phyloP scores from a whole-genome alignment of 2,888 invertebrate species.

The Spodoptera picta region DNA sequence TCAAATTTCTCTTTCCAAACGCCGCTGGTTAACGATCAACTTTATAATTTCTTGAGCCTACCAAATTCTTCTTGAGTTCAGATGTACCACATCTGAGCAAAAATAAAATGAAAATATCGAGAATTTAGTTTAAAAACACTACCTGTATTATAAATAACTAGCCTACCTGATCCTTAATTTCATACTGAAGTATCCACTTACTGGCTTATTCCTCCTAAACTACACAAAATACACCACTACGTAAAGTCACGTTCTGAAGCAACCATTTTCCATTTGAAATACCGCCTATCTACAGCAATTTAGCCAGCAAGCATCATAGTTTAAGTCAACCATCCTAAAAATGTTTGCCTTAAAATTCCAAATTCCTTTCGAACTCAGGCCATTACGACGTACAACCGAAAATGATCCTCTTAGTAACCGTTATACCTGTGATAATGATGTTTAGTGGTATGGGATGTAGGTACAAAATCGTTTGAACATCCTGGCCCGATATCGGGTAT shows the following conservation, averaged over 20 bases:
- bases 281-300: conserved; percentile 12
- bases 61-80: too few relatives aligned
- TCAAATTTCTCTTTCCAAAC: too few relatives aligned
- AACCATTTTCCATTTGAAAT: conserved; percentile 7
- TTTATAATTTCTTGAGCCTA: too few relatives aligned
- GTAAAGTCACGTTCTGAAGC: background rate
- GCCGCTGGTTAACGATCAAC: too few relatives aligned
- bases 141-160: too few relatives aligned
- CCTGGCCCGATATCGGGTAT: conserved; percentile 52
- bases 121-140: too few relatives aligned
- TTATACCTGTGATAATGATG: conserved; percentile 33
- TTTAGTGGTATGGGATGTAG: conserved; percentile 31
- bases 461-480: conserved; percentile 41
- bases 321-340: conserved; percentile 20
- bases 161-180: background rate
- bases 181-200: background rate
- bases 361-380: conserved; percentile 2
- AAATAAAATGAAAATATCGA: too few relatives aligned
- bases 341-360: conserved; percentile 21
- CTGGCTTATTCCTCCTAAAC: background rate
- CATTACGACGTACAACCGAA: conserved; percentile 32
- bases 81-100: too few relatives aligned
- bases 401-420: conserved; percentile 32
- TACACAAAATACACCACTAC: conserved; percentile 4
- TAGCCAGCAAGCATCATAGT: conserved; percentile 3